Conservation (phyloP, 2,797 vertebrate genomes). For the Novumbra hubbsi region DNA sequence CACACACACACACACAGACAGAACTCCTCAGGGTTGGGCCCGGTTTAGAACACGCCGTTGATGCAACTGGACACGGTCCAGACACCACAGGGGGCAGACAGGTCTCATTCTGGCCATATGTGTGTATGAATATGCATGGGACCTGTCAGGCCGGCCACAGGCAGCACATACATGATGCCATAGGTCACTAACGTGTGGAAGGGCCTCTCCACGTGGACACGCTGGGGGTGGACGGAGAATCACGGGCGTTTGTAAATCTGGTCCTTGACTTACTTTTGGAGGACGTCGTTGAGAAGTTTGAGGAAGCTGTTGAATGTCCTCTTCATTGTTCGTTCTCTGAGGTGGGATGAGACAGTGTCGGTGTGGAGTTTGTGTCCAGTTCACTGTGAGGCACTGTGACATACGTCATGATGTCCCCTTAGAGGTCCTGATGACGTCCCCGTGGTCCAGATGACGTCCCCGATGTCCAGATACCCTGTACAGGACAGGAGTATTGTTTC, state of each 20-base stretch:
- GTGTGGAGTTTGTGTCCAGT: background rate
- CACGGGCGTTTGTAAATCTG: constrained; percentile 50
- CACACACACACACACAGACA: constrained; percentile 50
- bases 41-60: constrained; percentile 53
- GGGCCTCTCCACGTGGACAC: constrained; percentile 60
- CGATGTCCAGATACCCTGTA: no score
- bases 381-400: background rate
- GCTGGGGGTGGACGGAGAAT: constrained; percentile 64
- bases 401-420: no score
- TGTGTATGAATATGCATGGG: constrained; percentile 79
- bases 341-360: background rate
- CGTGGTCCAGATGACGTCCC: no score
- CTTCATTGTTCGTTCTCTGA: background rate
- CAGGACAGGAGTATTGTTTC: no score
- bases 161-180: constrained; percentile 68
- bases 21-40: constrained; percentile 58
- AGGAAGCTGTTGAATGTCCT: background rate
- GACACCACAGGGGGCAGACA: constrained; percentile 64
- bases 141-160: constrained; percentile 74
- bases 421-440: no score
- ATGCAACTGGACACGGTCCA: constrained; percentile 34
- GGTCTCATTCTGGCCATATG: constrained; percentile 75
- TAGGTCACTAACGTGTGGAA: constrained; percentile 72
- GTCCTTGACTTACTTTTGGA: constrained; percentile 66
- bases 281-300: constrained; percentile 60